These are phyloP conservation scores for Pantherophis alleghaniensis DNA, from an alignment of 2,797 vertebrate species.

Conservation along the genomic window DNA sequence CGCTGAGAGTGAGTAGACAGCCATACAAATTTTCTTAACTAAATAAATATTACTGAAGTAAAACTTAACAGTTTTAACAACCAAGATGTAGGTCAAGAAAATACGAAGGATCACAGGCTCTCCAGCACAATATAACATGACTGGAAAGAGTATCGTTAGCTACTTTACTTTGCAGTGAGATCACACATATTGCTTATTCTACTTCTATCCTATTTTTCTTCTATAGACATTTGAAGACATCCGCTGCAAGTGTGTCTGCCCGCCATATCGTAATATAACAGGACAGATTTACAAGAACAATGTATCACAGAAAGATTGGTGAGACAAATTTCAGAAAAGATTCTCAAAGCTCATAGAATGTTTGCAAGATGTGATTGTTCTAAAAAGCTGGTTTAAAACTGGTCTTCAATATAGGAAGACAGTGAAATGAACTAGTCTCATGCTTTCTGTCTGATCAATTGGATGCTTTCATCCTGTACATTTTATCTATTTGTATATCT, in stretches of 20 bases:
- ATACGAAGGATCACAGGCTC: background rate
- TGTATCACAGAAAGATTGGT: conserved; percentile 95
- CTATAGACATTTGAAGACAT: conserved; percentile 89
- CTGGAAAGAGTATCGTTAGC: background rate
- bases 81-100: background rate
- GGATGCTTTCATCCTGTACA: background rate
- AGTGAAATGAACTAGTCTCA: background rate
- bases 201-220: background rate
- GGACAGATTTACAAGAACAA: conserved; percentile 94
- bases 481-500: background rate
- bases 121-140: background rate
- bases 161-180: background rate
- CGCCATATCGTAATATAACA: conserved; percentile 88
- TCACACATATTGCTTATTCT: background rate
- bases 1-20: background rate
- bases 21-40: background rate
- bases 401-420: background rate
- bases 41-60: background rate
- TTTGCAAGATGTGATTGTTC: background rate
- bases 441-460: background rate
- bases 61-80: background rate
- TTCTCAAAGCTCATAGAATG: background rate
- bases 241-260: conserved; percentile 95
- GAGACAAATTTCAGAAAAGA: conserved; percentile 53
- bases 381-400: background rate